Conservation (phyloP, 2,113 vertebrate species). For the Sterna hirundo region DNA sequence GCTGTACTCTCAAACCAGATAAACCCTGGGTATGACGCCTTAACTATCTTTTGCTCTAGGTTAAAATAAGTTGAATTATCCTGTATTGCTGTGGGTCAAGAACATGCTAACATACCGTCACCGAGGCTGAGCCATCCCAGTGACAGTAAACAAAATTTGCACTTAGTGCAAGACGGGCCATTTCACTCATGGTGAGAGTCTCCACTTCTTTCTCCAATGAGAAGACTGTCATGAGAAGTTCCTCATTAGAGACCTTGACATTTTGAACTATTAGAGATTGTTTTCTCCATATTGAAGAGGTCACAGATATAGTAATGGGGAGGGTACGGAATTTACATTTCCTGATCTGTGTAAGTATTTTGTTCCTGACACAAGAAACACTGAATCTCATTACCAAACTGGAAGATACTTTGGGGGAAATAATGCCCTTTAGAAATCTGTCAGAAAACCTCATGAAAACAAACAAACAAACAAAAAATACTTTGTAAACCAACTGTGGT, state of each 20-base stretch:
- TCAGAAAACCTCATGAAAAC: constrained; percentile 36
- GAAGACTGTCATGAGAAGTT: background rate
- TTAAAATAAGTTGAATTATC: background rate
- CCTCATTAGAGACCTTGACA: background rate
- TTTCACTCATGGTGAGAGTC: background rate
- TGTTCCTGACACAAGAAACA: background rate
- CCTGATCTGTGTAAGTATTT: background rate
- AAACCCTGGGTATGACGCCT: background rate
- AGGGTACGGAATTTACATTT: background rate
- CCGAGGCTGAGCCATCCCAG: background rate
- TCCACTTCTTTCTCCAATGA: background rate
- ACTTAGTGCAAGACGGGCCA: background rate
- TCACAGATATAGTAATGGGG: background rate
- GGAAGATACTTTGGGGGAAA: background rate
- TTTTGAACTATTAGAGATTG: background rate
- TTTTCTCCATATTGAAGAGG: background rate
- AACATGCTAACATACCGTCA: background rate
- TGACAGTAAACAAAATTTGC: background rate
- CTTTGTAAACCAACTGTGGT: constrained; percentile 1
- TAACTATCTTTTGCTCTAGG: background rate
- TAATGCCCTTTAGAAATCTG: constrained; percentile 52
- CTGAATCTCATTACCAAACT: constrained; percentile 29
- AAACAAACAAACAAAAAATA: constrained; percentile 36
- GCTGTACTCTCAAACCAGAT: background rate
- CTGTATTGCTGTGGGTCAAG: background rate